Base-by-base conservation (phyloP, 2,113 vertebrate genomes). In the Rhinopomastus cyanomelas region DNA sequence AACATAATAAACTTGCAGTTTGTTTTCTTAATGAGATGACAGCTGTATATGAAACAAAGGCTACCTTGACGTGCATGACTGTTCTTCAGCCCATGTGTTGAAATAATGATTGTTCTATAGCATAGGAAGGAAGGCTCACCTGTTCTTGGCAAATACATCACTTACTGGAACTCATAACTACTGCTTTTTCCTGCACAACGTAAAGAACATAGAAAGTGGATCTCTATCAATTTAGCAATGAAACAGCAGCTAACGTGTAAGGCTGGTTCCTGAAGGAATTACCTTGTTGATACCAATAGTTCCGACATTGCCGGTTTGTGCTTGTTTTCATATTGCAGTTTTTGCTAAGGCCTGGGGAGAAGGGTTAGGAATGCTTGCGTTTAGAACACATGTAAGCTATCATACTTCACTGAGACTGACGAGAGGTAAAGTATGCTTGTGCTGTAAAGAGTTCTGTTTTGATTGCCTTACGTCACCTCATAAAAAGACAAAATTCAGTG, bases 21-120 rank as follows among this genome's bases (percentile, higher is more conserved):
- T 78, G 53, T 88, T 94, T 96, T 93, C 52, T 52, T 85, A 81
- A 75, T 1, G 36, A 81, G 55, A 49, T 86, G 48, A 25, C 27
- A 59, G 61, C 37, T 73, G 6, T 49, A 10, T 60, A 3, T 67
- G 46, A 87, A 94, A 60, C 72, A 85, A 87, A 86, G 30, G 44
- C 82, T 89, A 18, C 46, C 3, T 1, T 52, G 61, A 51, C 86
- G 3, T 67, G 65, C 0, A 0, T 44, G 17, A 8, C 37, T 44
- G 39, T 49, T 78, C 74, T 61, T 84, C 59, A 81, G 62, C 32
- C 62, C 27, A 2, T 14, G 8, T 48, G 55, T 72, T 92, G 77
- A 72, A 79, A 69, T 68, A 71, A 49, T 15, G 22, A 34, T 81
- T 77, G 61, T 56, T 79, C 55, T 90, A 2, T 55, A 72, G 85